A percentile compares a stretch with the other conserved stretches of the same genome.
Conservation (phyloP, 2,888 invertebrate species). For the Sipha maydis region DNA sequence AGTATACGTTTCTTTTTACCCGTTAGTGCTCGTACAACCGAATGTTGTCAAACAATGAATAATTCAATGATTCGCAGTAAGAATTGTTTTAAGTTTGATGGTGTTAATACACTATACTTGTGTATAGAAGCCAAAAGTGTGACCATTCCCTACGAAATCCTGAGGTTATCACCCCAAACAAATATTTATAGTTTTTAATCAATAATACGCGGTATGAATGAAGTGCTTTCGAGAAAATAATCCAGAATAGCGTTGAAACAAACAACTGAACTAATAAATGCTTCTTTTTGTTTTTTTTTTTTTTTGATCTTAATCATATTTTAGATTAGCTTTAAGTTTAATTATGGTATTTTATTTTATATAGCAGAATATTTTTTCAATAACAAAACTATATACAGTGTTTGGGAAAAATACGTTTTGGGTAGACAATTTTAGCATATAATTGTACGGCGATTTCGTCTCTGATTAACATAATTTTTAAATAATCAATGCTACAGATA, state of each 20-base stretch:
- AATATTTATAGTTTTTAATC: background rate
- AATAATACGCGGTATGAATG: background rate
- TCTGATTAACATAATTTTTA: background rate
- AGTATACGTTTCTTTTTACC: background rate
- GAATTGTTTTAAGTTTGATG: conserved; percentile 3
- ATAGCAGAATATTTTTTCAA: background rate
- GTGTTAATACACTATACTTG: background rate
- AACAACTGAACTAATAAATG: background rate
- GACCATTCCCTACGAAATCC: background rate
- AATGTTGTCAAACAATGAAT: conserved; percentile 27
- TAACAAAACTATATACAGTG: background rate
- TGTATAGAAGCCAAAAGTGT: background rate
- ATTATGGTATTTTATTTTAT: background rate
- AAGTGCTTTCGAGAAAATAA: background rate
- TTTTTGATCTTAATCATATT: background rate
- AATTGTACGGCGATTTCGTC: background rate
- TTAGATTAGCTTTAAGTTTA: background rate
- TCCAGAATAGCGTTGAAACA: background rate
- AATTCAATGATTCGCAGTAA: conserved; percentile 32
- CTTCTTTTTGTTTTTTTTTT: background rate
- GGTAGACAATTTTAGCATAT: background rate
- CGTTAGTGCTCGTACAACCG: background rate
- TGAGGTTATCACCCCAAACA: conserved; percentile 1
- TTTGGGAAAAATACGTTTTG: background rate
- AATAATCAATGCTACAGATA: too few relatives aligned